phyloP scores from a whole-genome alignment of 2,113 vertebrate genomes.

The Pipra filicauda region DNA sequence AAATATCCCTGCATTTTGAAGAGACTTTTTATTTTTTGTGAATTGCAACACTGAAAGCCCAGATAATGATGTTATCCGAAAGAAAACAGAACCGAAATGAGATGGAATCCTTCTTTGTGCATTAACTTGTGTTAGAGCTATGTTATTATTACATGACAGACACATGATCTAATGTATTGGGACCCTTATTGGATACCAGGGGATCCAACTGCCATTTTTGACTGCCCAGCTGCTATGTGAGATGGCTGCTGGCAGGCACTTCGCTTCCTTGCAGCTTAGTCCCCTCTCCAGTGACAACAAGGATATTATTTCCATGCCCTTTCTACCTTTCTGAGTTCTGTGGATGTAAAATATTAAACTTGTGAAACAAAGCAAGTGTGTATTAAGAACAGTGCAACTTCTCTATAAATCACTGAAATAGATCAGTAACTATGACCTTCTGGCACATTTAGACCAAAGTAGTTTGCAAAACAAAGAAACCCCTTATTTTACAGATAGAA shows the following conservation, averaged over 20 bases:
- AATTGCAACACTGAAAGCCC: neutral
- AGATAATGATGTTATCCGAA: neutral
- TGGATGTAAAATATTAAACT: neutral
- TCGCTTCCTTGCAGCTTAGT: neutral
- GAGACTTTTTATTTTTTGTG: neutral
- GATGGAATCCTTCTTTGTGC: neutral
- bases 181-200: neutral
- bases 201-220: neutral
- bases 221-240: neutral
- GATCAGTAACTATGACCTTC: neutral
- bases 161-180: neutral
- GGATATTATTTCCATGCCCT: neutral
- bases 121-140: neutral
- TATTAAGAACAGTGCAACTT: neutral
- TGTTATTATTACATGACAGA: neutral
- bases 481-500: neutral
- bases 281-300: neutral
- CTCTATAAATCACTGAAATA: neutral
- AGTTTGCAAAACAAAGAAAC: neutral
- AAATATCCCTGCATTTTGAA: neutral
- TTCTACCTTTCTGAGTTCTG: neutral
- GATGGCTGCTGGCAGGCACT: neutral
- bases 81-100: neutral
- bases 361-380: neutral
- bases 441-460: neutral